Percentiles rank a stretch among this genome's conserved stretches.
These are phyloP conservation scores for Paedocypris micromegethes DNA, from an alignment of 2,797 vertebrate species.

Conservation along the genomic window DNA sequence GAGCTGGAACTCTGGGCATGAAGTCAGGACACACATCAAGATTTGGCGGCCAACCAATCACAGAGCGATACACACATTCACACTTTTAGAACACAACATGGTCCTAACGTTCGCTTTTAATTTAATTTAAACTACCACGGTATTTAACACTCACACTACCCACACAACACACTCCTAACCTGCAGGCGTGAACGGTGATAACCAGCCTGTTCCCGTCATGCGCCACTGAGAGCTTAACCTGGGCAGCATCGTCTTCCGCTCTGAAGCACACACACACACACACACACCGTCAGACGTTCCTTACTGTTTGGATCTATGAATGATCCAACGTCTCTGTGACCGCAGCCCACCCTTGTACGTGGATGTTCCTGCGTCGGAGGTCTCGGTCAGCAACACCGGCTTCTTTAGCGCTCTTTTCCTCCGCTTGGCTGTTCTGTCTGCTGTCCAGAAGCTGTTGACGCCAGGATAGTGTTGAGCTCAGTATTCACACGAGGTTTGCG, in stretches of 20 bases:
- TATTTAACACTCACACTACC: no score
- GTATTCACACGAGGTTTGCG: no score
- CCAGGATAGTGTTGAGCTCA: no score
- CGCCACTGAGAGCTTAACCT: conserved; percentile 77
- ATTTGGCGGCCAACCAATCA: no score
- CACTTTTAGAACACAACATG: no score
- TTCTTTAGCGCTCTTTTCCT: conserved; percentile 39
- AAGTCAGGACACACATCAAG: no score
- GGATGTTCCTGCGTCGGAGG: conserved; percentile 60
- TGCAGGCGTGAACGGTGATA: conserved; percentile 79
- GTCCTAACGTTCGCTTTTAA: no score
- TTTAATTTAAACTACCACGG: no score
- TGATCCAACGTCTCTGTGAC: background rate
- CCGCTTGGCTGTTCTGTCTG: conserved; percentile 52
- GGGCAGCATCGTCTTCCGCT: conserved; percentile 52
- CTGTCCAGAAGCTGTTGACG: conserved; percentile 65
- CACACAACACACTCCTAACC: conserved; percentile 55
- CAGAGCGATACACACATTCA: no score
- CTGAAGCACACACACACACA: conserved; percentile 40
- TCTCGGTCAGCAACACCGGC: conserved; percentile 58
- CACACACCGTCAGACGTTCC: background rate
- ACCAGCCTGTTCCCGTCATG: conserved; percentile 79
- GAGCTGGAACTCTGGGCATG: no score
- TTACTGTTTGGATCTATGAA: background rate
- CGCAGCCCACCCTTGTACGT: conserved; percentile 57